phyloP scores from a whole-genome alignment of 2,888 invertebrate species.

The Trypoxylon attenuatum region DNA sequence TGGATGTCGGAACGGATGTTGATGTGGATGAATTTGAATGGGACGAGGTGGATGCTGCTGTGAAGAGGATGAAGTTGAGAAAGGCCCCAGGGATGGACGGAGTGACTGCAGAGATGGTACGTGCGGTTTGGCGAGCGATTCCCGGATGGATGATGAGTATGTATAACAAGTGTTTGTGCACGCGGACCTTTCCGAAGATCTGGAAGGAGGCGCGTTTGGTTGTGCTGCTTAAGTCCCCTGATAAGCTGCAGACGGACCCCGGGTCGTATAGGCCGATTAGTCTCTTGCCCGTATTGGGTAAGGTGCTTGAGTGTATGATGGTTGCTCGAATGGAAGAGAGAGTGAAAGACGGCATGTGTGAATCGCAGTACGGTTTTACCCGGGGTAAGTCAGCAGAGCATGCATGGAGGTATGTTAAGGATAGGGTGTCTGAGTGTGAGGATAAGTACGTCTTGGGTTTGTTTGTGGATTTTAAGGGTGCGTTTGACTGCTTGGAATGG shows the following conservation, averaged over 20 bases:
- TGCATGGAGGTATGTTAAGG: background rate
- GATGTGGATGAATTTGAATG: no score
- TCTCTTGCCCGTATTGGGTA: background rate
- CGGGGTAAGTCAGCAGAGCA: background rate
- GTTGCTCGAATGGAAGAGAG: background rate
- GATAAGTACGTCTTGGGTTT: background rate
- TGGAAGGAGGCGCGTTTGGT: background rate
- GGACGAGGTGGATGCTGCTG: no score
- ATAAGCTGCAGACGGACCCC: background rate
- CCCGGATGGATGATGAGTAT: background rate
- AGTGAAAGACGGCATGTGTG: background rate
- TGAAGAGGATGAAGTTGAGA: no score
- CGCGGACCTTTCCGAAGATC: background rate
- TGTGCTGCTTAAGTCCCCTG: background rate
- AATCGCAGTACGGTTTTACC: background rate
- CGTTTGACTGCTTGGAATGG: conserved; percentile 5
- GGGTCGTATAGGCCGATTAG: background rate
- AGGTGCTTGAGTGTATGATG: background rate
- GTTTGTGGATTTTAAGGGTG: conserved; percentile 3
- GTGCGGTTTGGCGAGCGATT: no score
- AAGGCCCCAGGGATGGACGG: no score
- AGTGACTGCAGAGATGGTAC: no score
- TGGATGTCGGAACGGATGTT: no score
- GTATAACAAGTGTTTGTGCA: background rate
- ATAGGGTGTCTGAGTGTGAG: background rate